Evolutionary conservation across 2,797 vertebrate species (phyloP).

Genomic region (Molossus alvarezi): DNA sequence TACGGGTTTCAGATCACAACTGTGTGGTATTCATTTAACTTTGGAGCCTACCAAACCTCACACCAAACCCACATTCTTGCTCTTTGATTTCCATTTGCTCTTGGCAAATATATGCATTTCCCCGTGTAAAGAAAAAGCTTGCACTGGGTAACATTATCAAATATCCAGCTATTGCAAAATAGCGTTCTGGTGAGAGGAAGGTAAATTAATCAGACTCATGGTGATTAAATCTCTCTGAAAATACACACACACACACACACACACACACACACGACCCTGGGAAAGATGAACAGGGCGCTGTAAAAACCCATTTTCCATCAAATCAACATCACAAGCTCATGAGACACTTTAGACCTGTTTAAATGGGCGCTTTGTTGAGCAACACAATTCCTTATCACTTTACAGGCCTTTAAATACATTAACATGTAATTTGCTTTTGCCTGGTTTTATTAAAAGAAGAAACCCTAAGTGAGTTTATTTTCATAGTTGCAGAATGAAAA

Average conservation of each 20-base stretch:
- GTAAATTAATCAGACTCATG: neutral
- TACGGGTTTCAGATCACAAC: neutral
- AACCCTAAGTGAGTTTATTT: constrained; percentile 6
- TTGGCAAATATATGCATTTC: constrained; percentile 55
- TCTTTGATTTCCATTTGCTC: constrained; percentile 34
- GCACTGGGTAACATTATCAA: constrained; percentile 5
- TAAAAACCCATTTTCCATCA: constrained; percentile 1
- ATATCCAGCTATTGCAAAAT: constrained; percentile 36
- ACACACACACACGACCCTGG: neutral
- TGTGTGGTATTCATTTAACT: neutral
- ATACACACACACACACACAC: neutral
- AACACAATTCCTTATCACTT: neutral
- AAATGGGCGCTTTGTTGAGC: constrained; percentile 35
- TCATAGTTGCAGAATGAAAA: constrained; percentile 72
- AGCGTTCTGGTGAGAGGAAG: constrained; percentile 60
- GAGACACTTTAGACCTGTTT: constrained; percentile 5
- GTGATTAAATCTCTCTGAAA: constrained; percentile 70
- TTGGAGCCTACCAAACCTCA: neutral
- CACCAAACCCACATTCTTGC: neutral
- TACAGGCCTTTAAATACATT: neutral
- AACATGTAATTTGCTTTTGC: constrained; percentile 18
- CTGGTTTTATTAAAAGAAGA: constrained; percentile 64
- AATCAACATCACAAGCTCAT: neutral
- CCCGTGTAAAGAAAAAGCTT: neutral
- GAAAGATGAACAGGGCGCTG: constrained; percentile 32